Conservation (phyloP, 2,797 vertebrate species). For the Mormyrus hasselquistii region DNA sequence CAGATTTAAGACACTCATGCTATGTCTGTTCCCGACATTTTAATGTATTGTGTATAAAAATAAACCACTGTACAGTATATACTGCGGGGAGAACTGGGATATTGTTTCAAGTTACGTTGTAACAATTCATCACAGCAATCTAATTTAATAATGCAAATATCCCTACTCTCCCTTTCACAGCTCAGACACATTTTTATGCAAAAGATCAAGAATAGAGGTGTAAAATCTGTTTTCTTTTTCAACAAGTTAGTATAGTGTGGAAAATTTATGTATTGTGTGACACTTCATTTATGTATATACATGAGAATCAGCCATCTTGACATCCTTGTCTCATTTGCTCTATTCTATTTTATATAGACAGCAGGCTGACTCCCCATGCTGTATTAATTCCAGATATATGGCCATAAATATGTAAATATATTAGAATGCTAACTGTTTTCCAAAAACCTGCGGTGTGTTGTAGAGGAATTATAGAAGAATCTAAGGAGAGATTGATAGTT, state of each 20-base stretch:
- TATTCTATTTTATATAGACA: not conserved
- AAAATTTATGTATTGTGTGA: constrained; percentile 43
- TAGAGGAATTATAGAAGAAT: constrained; percentile 62
- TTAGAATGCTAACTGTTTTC: not conserved
- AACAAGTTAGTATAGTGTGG: constrained; percentile 54
- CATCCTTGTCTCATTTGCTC: not conserved
- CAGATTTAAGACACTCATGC: not conserved
- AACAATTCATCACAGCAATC: constrained; percentile 42
- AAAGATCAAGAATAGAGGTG: constrained; percentile 47
- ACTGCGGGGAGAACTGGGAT: constrained; percentile 40
- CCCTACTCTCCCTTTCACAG: constrained; percentile 70
- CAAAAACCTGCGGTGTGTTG: constrained; percentile 52
- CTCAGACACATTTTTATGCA: constrained; percentile 47
- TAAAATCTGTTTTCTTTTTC: constrained; percentile 73
- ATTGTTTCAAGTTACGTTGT: constrained; percentile 60
- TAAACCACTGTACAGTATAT: not conserved
- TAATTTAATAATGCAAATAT: constrained; percentile 74
- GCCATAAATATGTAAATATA: constrained; percentile 10
- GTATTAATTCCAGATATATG: not conserved
- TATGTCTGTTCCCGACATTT: not conserved
- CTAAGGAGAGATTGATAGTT: constrained; percentile 57
- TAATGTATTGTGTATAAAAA: not conserved
- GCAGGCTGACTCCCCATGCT: not conserved
- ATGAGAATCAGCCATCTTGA: not conserved
- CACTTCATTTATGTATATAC: not conserved